Base-by-base conservation (phyloP, 2,797 vertebrate species). In the Pagetopsis macropterus region DNA sequence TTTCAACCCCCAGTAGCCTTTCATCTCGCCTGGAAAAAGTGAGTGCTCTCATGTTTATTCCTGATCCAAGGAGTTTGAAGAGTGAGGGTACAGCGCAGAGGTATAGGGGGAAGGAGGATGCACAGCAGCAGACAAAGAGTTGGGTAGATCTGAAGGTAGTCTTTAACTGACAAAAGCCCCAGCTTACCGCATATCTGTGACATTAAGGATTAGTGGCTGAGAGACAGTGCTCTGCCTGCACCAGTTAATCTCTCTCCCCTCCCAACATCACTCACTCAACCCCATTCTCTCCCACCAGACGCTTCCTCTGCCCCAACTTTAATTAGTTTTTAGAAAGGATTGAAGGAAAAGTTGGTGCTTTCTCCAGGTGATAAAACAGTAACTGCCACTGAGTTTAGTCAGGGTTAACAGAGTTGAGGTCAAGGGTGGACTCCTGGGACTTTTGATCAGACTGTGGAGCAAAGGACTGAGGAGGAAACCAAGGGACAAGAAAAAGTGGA, bases 281-380 rank as follows among this genome's bases (percentile, higher is more conserved):
- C 81, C 82, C 70, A 57, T 84, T 82, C 73, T 44, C 81, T 62
- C 61, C 2, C 69, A 37, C 70, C 75, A 79, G 73, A 63, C 64
- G 48, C 86, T 70, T 88, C 71, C 70, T 81, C 61, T 78, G 63
- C 56, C 72, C 75, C 65, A 84, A 93, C 91, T 93, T 93, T 92
- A 93, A 92, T 93, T 93, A 90, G 90, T 93, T 93, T 93, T 91
- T 84, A 73, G 81, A 49, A 1, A 0, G 70, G 78, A 90, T 83
- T 85, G 83, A 81, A 81, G 82, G 79, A 83, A 92, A 91, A 90
- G 85, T 91, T 82, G 81, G 72, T 50, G 70, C 87, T 72, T 86
- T 88, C 76, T 78, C 75, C 86, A 91, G 90, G 88, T 91, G 90
- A 92, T 92, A 87, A 91, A 92, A 89, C 88, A 84, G 74, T 76